These are phyloP conservation scores for Heliconius congener DNA, from an alignment of 1,140 invertebrate genomes.

Conservation along the genomic window DNA sequence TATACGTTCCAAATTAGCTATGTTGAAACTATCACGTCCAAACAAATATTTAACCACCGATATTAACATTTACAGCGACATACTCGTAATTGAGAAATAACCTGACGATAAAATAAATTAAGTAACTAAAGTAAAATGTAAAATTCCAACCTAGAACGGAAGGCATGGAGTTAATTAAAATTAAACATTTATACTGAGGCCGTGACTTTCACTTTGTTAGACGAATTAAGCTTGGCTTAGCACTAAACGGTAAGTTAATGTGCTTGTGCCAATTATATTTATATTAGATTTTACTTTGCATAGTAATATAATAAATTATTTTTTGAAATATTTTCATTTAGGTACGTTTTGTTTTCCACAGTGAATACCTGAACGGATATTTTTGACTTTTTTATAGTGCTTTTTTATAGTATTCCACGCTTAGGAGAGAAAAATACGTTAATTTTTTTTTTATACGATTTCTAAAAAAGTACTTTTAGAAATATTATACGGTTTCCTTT, in stretches of 20 bases:
- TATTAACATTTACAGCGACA: not conserved
- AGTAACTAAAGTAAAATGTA: conserved; percentile 4
- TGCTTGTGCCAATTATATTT: conserved; percentile 3
- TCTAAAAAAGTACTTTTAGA: too few relatives aligned
- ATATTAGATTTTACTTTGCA: conserved; percentile 19
- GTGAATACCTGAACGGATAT: too few relatives aligned
- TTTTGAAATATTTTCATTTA: not conserved
- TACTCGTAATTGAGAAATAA: conserved; percentile 4
- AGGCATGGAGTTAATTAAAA: conserved; percentile 39
- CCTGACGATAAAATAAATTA: conserved; percentile 12
- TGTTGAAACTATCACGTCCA: too few relatives aligned
- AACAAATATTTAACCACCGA: too few relatives aligned
- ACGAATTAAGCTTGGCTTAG: conserved; percentile 37
- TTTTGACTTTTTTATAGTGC: too few relatives aligned
- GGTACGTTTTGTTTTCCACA: not conserved
- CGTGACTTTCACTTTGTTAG: conserved; percentile 45
- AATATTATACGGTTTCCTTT: too few relatives aligned
- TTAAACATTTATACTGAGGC: conserved; percentile 41
- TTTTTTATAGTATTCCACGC: too few relatives aligned
- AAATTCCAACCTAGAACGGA: conserved; percentile 2
- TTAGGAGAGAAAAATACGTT: too few relatives aligned
- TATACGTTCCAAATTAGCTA: too few relatives aligned
- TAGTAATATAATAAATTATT: conserved; percentile 1
- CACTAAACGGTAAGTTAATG: conserved; percentile 26
- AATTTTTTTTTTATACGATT: too few relatives aligned